phyloP scores from a whole-genome alignment of 2,797 vertebrate species.

The Rhadinocentrus ornatus region DNA sequence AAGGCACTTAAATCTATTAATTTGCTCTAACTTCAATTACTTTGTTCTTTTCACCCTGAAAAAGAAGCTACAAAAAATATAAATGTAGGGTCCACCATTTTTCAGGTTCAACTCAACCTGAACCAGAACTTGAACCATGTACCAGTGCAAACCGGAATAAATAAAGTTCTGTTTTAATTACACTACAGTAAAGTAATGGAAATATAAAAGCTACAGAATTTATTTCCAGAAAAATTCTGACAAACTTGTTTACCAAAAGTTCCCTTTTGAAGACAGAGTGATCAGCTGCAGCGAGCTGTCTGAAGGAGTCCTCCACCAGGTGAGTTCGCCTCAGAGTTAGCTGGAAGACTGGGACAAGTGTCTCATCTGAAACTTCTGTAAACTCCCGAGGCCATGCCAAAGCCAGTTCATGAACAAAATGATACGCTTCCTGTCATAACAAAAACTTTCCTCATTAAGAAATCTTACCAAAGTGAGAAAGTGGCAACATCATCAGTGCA shows the following conservation, averaged over 20 bases:
- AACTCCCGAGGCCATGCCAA: accelerated
- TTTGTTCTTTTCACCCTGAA: neutral
- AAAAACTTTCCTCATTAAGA: neutral
- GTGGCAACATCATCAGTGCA: neutral
- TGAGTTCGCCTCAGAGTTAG: slow-evolving; percentile 71
- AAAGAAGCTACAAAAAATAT: neutral
- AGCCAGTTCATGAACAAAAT: accelerated
- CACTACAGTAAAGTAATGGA: no score
- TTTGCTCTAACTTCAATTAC: neutral
- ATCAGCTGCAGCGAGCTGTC: slow-evolving; percentile 57
- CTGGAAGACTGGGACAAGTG: slow-evolving; percentile 48
- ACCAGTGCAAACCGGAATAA: no score
- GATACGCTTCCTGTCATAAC: slow-evolving; percentile 37
- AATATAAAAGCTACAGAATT: neutral
- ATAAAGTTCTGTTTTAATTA: no score
- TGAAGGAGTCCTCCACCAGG: slow-evolving; percentile 81
- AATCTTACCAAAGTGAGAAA: neutral
- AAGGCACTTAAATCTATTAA: neutral
- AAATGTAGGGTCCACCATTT: neutral
- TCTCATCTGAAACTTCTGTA: accelerated
- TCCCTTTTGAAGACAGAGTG: slow-evolving; percentile 52
- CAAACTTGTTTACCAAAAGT: slow-evolving; percentile 67
- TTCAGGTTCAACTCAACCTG: no score
- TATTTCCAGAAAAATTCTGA: neutral
- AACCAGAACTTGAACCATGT: no score